phyloP scores from a whole-genome alignment of 2,888 invertebrate genomes.

The Drosophila austrosaltans region DNA sequence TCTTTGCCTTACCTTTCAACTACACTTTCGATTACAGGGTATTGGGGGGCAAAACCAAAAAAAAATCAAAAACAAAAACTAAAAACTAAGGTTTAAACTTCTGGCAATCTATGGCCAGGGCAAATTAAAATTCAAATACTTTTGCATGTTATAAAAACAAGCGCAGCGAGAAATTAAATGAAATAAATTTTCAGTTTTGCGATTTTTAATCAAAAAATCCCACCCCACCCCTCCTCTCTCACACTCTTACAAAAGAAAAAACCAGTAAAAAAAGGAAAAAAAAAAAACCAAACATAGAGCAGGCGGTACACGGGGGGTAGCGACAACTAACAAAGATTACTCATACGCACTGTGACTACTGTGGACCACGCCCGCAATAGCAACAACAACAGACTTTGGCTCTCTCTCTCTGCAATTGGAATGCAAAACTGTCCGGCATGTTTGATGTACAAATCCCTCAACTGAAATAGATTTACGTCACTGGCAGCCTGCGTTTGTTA shows the following conservation, averaged over 20 bases:
- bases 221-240: neutral
- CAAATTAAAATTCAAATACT: slow-evolving; percentile 72
- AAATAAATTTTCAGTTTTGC: slow-evolving; percentile 60
- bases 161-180: slow-evolving; percentile 59
- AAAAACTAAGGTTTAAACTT: slow-evolving; percentile 11
- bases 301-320: neutral
- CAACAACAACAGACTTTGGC: slow-evolving; percentile 3
- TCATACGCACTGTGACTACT: slow-evolving; percentile 61
- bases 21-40: neutral
- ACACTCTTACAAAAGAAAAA: neutral
- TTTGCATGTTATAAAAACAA: slow-evolving; percentile 52
- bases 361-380: slow-evolving; percentile 42
- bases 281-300: neutral
- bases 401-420: slow-evolving; percentile 40
- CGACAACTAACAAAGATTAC: slow-evolving; percentile 50
- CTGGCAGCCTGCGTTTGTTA: slow-evolving; percentile 65
- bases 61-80: neutral
- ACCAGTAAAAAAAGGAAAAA: neutral
- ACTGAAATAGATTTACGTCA: slow-evolving; percentile 80
- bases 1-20: too few species aligned
- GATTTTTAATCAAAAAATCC: slow-evolving; percentile 65
- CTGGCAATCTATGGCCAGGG: slow-evolving; percentile 45
- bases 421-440: slow-evolving; percentile 75
- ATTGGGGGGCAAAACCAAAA: neutral
- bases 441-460: slow-evolving; percentile 78